Conservation (phyloP, 2,888 invertebrate species). For the Tachina fera region DNA sequence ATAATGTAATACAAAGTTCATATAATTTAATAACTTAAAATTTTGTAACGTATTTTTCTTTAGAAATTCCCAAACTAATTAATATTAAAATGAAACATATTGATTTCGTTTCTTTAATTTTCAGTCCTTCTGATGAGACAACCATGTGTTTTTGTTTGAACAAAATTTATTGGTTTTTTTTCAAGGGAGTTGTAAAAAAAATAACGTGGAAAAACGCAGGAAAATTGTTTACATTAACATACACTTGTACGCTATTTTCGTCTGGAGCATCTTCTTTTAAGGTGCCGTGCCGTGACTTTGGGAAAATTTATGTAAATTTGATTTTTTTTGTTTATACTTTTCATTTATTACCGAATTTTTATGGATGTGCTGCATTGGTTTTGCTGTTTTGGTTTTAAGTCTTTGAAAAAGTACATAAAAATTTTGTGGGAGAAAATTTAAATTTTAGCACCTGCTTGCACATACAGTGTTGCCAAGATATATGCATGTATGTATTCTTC, state of each 20-base stretch:
- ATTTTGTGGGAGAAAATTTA: too few species aligned
- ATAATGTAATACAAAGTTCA: slow-evolving; percentile 1
- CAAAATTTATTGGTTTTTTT: slow-evolving; percentile 40
- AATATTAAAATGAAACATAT: slow-evolving; percentile 63
- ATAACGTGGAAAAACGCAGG: background rate
- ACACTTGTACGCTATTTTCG: slow-evolving; percentile 25
- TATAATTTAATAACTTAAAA: background rate
- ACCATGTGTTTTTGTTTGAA: slow-evolving; percentile 35
- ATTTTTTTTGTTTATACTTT: slow-evolving; percentile 16
- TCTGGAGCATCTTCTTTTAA: slow-evolving; percentile 11
- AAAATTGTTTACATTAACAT: slow-evolving; percentile 53
- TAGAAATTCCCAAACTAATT: slow-evolving; percentile 74
- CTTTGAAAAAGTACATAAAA: background rate
- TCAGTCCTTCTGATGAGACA: slow-evolving; percentile 16
- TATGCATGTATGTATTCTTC: too few species aligned
- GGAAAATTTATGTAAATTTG: slow-evolving; percentile 57
- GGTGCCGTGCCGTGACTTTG: slow-evolving; percentile 17
- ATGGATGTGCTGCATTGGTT: slow-evolving; percentile 11
- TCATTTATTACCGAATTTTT: slow-evolving; percentile 25
- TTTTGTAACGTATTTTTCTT: slow-evolving; percentile 74
- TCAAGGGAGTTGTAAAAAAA: background rate
- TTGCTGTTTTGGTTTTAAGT: background rate
- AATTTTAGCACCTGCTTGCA: too few species aligned
- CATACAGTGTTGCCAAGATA: too few species aligned
- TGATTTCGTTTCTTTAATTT: slow-evolving; percentile 14